phyloP scores from a whole-genome alignment of 2,797 vertebrate species.

The Girardinus metallicus region DNA sequence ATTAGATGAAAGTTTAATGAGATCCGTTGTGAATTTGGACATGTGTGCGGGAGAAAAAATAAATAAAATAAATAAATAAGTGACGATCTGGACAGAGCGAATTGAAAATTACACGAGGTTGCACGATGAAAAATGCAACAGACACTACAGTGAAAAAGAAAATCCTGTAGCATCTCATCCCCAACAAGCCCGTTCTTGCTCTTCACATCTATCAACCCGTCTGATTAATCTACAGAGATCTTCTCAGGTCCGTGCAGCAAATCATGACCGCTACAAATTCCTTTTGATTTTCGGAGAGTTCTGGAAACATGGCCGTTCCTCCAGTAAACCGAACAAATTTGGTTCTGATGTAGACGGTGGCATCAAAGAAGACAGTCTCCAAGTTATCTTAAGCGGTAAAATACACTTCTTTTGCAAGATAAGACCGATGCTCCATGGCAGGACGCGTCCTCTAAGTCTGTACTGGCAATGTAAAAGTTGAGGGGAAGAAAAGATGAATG shows the following conservation, averaged over 20 bases:
- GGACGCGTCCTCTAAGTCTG: conserved; percentile 27
- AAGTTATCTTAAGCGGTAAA: conserved; percentile 35
- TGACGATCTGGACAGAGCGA: not conserved
- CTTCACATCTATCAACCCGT: not conserved
- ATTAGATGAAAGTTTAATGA: conserved; percentile 63
- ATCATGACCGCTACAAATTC: not conserved
- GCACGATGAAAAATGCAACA: conserved; percentile 5
- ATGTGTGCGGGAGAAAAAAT: conserved; percentile 12
- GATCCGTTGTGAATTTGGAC: conserved; percentile 45
- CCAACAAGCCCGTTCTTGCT: not conserved
- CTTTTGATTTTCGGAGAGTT: conserved; percentile 3
- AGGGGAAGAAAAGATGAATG: conserved; percentile 12
- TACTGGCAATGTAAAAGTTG: conserved; percentile 23
- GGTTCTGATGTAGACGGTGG: conserved; percentile 40
- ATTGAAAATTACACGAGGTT: conserved; percentile 17
- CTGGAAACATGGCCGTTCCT: conserved; percentile 3
- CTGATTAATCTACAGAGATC: not conserved
- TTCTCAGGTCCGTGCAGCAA: not conserved
- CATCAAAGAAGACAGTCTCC: conserved; percentile 24
- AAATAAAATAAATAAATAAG: not conserved
- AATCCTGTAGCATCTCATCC: conserved; percentile 7
- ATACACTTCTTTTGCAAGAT: conserved; percentile 55
- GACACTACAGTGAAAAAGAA: not conserved
- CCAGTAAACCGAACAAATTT: conserved; percentile 25
- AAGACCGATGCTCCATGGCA: conserved; percentile 30